Evolutionary conservation across 1,140 invertebrate genomes (phyloP).

Genomic region (Aphis gossypii): DNA sequence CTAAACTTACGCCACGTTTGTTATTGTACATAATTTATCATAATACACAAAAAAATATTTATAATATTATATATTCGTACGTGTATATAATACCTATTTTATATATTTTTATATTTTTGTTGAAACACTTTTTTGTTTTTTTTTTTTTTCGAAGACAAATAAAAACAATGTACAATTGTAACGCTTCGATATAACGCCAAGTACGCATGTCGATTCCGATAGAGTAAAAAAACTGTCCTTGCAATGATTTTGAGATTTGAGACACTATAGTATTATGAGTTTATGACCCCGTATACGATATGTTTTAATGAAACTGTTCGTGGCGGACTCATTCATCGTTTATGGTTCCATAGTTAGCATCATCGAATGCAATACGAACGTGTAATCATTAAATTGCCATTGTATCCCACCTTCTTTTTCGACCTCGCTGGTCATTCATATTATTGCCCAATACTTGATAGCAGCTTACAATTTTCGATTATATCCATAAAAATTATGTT

Average conservation of each 20-base stretch:
- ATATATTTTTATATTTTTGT: not conserved
- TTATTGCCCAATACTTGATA: not conserved
- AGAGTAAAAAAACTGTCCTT: not conserved
- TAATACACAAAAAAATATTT: not conserved
- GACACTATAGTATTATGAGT: not conserved
- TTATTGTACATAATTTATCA: not conserved
- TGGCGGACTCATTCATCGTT: not conserved
- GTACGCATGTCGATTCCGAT: not conserved
- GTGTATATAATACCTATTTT: not conserved
- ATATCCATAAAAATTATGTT: not conserved
- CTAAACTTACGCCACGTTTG: not conserved
- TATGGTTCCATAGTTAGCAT: not conserved
- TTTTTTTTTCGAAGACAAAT: not conserved
- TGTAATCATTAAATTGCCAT: not conserved
- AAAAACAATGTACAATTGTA: not conserved
- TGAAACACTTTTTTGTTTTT: not conserved
- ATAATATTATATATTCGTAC: not conserved
- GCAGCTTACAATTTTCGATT: not conserved
- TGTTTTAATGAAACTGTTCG: not conserved
- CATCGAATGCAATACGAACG: not conserved
- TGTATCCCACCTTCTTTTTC: constrained; percentile 6
- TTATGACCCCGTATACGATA: not conserved
- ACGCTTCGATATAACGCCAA: not conserved
- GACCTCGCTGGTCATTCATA: not conserved
- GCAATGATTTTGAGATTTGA: not conserved